Evolutionary conservation across 2,797 vertebrate species (phyloP).

Genomic region (Micrastur ruficollis): DNA sequence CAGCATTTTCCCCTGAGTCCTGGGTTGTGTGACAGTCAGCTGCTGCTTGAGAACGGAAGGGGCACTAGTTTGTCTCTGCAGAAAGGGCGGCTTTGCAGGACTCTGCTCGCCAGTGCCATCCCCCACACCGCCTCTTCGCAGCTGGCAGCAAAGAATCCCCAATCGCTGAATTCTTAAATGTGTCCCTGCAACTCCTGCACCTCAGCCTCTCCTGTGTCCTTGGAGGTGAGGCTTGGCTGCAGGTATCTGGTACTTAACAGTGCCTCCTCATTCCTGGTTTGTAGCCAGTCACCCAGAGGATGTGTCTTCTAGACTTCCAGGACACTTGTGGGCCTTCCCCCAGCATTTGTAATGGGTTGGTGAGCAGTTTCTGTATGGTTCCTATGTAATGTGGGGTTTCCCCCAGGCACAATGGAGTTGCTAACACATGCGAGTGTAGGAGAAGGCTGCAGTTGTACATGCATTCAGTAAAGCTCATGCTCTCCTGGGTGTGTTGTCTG

Average conservation of each 20-base stretch:
- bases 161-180: background rate
- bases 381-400: accelerated
- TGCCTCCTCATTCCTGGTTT: background rate
- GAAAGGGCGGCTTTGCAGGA: background rate
- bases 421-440: accelerated
- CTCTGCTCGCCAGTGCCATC: background rate
- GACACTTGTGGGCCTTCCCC: accelerated
- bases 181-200: background rate
- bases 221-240: background rate
- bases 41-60: background rate
- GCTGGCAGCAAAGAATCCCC: no score
- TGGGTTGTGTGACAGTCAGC: background rate
- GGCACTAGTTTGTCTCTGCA: background rate
- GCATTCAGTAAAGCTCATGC: background rate
- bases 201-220: background rate
- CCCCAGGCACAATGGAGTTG: background rate
- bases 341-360: background rate
- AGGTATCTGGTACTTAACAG: background rate
- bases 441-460: background rate
- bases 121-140: background rate
- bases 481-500: background rate
- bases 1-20: background rate
- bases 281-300: background rate
- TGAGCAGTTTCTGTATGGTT: background rate
- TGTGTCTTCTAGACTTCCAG: background rate